Evolutionary conservation across 2,888 invertebrate genomes (phyloP).

Genomic region (Leucania comma): DNA sequence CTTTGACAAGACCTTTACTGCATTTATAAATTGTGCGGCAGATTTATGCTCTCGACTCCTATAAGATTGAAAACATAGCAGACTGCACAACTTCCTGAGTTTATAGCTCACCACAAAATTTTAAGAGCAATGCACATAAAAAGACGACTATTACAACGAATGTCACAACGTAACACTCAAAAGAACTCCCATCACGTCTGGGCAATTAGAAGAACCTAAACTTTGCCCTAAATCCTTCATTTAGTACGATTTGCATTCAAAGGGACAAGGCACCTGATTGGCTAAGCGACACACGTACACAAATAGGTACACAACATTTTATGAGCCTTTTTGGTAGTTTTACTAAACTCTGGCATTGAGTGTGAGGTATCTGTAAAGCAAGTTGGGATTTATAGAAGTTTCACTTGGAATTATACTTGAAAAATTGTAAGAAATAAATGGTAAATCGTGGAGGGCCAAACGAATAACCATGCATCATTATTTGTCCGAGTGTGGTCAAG

Average conservation of each 20-base stretch:
- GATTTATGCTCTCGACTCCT: too few species aligned
- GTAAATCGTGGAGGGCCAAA: too few species aligned
- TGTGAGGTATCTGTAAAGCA: background rate
- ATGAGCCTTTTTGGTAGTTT: conserved; percentile 30
- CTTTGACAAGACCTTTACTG: too few species aligned
- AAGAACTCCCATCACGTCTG: conserved; percentile 42
- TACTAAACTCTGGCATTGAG: conserved; percentile 48
- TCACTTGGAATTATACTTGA: background rate
- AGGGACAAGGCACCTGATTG: conserved; percentile 17
- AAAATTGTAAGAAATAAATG: background rate
- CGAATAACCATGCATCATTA: too few species aligned
- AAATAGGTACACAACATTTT: conserved; percentile 36
- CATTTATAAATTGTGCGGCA: too few species aligned
- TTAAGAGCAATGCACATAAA: background rate
- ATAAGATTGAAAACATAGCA: too few species aligned
- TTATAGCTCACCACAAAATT: background rate
- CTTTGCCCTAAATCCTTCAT: conserved; percentile 41
- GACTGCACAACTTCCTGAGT: background rate
- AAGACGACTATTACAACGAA: background rate
- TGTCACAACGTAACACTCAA: conserved; percentile 4
- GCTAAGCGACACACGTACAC: conserved; percentile 41
- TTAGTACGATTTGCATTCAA: conserved; percentile 40
- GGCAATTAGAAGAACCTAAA: conserved; percentile 52
- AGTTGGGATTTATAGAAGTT: conserved; percentile 23
- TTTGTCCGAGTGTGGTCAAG: too few species aligned